phyloP scores from a whole-genome alignment of 2,888 invertebrate species.

The Eustalomyia histrio region DNA sequence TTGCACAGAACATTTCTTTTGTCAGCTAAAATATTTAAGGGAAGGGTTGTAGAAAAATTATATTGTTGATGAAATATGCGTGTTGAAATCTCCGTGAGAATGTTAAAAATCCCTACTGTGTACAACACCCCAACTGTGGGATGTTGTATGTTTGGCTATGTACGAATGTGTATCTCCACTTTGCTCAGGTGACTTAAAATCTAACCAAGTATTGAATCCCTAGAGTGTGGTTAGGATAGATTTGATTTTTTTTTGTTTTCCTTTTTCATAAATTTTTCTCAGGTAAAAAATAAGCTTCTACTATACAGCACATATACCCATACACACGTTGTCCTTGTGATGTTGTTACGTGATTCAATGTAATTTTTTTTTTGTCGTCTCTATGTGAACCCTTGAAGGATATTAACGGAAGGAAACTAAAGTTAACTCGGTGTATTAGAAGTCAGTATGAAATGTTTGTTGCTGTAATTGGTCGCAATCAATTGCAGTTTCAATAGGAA shows the following conservation, averaged over 20 bases:
- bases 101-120: slow-evolving; percentile 12
- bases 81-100: slow-evolving; percentile 36
- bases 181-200: slow-evolving; percentile 8
- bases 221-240: slow-evolving; percentile 34
- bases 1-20: slow-evolving; percentile 4
- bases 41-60: slow-evolving; percentile 29
- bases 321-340: slow-evolving; percentile 6
- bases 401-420: slow-evolving; percentile 30
- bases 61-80: background rate
- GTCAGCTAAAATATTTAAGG: background rate
- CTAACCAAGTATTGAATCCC: slow-evolving; percentile 33
- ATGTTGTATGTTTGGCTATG: slow-evolving; percentile 3
- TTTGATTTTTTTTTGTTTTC: slow-evolving; percentile 21
- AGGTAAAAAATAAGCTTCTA: slow-evolving; percentile 34
- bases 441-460: slow-evolving; percentile 3
- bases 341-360: slow-evolving; percentile 14
- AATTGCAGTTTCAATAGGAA: background rate
- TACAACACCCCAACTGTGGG: background rate
- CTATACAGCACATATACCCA: background rate
- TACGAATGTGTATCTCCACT: background rate
- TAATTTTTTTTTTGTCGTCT: slow-evolving; percentile 10
- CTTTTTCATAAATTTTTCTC: slow-evolving; percentile 36
- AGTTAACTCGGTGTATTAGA: slow-evolving; percentile 31
- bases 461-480: slow-evolving; percentile 12
- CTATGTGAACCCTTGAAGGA: slow-evolving; percentile 9